Base-by-base conservation (phyloP, 2,888 invertebrate genomes). In the Dyspetes luteomarginatus region DNA sequence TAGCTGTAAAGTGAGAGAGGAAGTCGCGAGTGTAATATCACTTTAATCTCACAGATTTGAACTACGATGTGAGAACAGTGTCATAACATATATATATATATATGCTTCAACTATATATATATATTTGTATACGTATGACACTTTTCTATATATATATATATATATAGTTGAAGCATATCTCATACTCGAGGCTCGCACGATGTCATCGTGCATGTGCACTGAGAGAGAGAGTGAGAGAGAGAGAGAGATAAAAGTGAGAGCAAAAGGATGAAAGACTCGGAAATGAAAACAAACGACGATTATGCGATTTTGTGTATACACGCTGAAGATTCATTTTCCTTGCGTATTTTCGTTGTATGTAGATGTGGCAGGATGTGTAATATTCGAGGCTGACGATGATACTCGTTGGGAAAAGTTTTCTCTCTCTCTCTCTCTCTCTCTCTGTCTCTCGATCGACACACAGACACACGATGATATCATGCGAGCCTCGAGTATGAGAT, bases 11-110 rank as follows among this genome's bases (percentile, higher is more conserved):
- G n/a, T n/a, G n/a, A n/a, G 58, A 58, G 52, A 55, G 30, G 19
- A 26, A 68, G 55, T 43, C 28, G 5, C 64, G 45, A 68, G 62
- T 68, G 72, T 65, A 68, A 68, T 77, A 52, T 30, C 48, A 36
- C 78, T 52, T 58, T 28, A 67, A 50, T 24, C 65, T 48, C 58
- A 60, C 17, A 50, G 65, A 52, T 19, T 69, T 30, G 19, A 69
- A 55, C 45, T 58, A 58, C 43, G 56, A 45, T 22, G 69, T 69
- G 56, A 69, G 30, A 45, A 48, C 17, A 24, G 28, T 56, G 56
- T 56, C 28, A 19, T 45, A 58, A 69, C 22, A 65, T n/a, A n/a
- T n/a, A n/a, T n/a, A n/a, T n/a, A n/a, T n/a, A n/a, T n/a, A n/a
- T n/a, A n/a, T n/a, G n/a, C n/a, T n/a, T n/a, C n/a, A n/a, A n/a